A percentile compares a stretch with the other conserved stretches of the same genome.
phyloP scores from a whole-genome alignment of 2,888 invertebrate species.

The Apamea anceps region DNA sequence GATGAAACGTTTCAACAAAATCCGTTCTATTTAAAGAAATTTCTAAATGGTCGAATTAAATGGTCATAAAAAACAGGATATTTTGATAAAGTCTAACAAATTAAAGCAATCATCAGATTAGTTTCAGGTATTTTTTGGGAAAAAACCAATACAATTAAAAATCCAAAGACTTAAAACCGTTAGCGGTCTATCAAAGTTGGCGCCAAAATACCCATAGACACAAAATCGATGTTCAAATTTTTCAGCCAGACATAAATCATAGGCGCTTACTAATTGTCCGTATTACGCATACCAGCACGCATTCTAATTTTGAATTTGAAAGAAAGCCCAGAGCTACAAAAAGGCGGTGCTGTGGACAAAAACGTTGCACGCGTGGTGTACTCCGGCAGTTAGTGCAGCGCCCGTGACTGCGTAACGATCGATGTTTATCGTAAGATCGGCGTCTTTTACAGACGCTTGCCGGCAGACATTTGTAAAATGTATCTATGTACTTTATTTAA shows the following conservation, averaged over 20 bases:
- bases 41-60: constrained; percentile 37
- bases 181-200: constrained; percentile 78
- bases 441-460: constrained; percentile 64
- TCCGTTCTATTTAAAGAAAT: constrained; percentile 4
- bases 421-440: constrained; percentile 83
- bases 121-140: constrained; percentile 37
- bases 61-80: constrained; percentile 34
- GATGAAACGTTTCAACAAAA: constrained; percentile 3
- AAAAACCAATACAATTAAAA: constrained; percentile 43
- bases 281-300: constrained; percentile 64
- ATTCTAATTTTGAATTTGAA: constrained; percentile 72
- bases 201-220: constrained; percentile 79
- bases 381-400: constrained; percentile 83
- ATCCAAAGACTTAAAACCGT: constrained; percentile 56
- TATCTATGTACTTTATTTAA: constrained; percentile 58
- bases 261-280: constrained; percentile 81
- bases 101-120: constrained; percentile 47
- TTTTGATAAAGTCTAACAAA: constrained; percentile 12
- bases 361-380: constrained; percentile 86
- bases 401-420: constrained; percentile 87
- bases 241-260: constrained; percentile 80
- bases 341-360: constrained; percentile 73
- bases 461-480: constrained; percentile 61
- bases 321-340: constrained; percentile 73
- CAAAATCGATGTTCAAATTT: constrained; percentile 67